phyloP scores from a whole-genome alignment of 2,888 invertebrate species.

The Drosophila borborema region DNA sequence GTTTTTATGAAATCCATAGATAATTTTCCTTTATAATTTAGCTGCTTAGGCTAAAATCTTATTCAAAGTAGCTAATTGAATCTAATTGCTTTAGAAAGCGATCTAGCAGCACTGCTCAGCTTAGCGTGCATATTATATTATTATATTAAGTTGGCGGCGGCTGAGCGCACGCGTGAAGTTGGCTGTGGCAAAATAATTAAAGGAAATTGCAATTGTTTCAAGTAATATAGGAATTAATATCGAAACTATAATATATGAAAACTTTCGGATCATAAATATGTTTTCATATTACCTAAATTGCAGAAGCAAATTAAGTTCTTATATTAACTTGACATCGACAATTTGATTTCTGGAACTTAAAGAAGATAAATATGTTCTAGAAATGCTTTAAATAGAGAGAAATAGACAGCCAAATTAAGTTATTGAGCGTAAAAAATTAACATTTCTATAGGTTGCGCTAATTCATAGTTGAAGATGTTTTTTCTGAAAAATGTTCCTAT shows the following conservation, averaged over 20 bases:
- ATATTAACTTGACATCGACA: neutral
- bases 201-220: neutral
- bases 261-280: neutral
- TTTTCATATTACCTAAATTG: too few relatives aligned
- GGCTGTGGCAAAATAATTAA: neutral
- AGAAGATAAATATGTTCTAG: neutral
- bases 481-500: neutral
- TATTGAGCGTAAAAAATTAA: neutral
- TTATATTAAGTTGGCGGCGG: neutral
- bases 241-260: neutral
- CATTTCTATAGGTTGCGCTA: neutral
- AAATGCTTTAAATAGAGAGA: too few relatives aligned
- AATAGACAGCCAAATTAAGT: neutral
- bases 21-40: neutral
- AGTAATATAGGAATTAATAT: neutral
- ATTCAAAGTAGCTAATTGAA: neutral
- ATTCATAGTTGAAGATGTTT: neutral
- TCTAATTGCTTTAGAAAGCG: neutral
- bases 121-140: neutral
- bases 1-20: neutral
- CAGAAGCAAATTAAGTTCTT: neutral
- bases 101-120: neutral
- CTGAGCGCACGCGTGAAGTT: neutral
- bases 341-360: neutral
- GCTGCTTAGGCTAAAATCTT: neutral